Percentiles rank a stretch among this genome's conserved stretches.
These are phyloP conservation scores for Ceratoteleas bidentatus DNA, from an alignment of 1,140 invertebrate species.

Conservation along the genomic window DNA sequence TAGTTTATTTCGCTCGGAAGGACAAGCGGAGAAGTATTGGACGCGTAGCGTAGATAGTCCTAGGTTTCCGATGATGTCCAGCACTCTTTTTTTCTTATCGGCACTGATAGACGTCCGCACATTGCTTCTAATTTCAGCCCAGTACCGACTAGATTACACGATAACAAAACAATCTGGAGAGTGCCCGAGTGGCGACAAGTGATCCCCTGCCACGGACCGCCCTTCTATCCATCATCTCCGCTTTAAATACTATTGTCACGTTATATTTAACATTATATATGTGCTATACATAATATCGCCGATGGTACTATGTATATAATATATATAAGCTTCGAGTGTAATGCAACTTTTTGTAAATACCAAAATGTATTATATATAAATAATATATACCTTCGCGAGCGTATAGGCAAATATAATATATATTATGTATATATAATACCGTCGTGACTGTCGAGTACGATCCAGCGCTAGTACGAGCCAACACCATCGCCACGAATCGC, in stretches of 20 bases:
- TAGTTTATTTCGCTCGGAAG: constrained; percentile 55
- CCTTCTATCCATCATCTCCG: constrained; percentile 65
- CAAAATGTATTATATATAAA: too few relatives aligned
- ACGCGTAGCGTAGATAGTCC: constrained; percentile 64
- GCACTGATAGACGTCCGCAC: constrained; percentile 64
- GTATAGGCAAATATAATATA: too few relatives aligned
- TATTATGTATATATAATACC: too few relatives aligned
- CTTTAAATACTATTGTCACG: constrained; percentile 70
- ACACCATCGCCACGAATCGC: constrained; percentile 61
- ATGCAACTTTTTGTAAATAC: too few relatives aligned
- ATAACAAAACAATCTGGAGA: constrained; percentile 80
- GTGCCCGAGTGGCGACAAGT: constrained; percentile 80
- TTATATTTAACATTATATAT: constrained; percentile 68
- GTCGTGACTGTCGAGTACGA: too few relatives aligned
- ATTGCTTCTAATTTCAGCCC: constrained; percentile 77
- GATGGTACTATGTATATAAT: constrained; percentile 57
- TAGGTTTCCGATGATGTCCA: constrained; percentile 66
- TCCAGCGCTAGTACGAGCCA: too few relatives aligned
- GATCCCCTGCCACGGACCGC: constrained; percentile 78
- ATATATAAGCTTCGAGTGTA: too few relatives aligned
- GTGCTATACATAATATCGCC: constrained; percentile 64
- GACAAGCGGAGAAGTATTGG: constrained; percentile 62
- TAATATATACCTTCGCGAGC: too few relatives aligned
- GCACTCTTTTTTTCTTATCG: constrained; percentile 63
- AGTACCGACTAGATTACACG: constrained; percentile 80